Conservation (phyloP, 2,888 invertebrate genomes). For the Spisula subtruncata region DNA sequence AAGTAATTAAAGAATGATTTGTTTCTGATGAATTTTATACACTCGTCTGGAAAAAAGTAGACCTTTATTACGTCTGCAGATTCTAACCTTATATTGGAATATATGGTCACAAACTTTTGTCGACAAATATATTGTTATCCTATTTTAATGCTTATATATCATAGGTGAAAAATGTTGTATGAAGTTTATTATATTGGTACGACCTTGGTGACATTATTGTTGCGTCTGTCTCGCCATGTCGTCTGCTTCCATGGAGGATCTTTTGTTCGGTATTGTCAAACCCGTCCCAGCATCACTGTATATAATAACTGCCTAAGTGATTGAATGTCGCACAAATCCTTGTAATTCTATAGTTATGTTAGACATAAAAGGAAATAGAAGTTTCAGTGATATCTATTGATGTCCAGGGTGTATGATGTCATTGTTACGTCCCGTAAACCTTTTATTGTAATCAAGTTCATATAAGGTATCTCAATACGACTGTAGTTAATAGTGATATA, state of each 20-base stretch:
- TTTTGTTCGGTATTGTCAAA: neutral
- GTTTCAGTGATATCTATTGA: neutral
- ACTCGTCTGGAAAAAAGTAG: neutral
- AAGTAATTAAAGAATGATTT: neutral
- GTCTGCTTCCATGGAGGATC: neutral
- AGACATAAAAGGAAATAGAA: neutral
- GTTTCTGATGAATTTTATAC: neutral
- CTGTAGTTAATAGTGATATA: neutral
- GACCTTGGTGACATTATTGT: slow-evolving; percentile 2
- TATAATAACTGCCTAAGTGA: slow-evolving; percentile 1
- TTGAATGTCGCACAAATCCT: neutral
- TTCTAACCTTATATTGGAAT: neutral
- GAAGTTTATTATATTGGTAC: neutral
- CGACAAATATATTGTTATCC: neutral
- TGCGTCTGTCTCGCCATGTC: neutral
- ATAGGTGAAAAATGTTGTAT: neutral
- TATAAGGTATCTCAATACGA: neutral
- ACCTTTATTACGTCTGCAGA: neutral
- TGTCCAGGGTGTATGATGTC: neutral
- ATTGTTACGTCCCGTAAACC: neutral
- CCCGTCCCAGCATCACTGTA: neutral
- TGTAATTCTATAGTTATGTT: neutral
- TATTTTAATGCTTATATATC: neutral
- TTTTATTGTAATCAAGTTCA: slow-evolving; percentile 3
- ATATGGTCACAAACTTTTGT: too few species aligned